Evolutionary conservation across 2,113 vertebrate species (phyloP).

Genomic region (Anarrhichthys ocellatus): DNA sequence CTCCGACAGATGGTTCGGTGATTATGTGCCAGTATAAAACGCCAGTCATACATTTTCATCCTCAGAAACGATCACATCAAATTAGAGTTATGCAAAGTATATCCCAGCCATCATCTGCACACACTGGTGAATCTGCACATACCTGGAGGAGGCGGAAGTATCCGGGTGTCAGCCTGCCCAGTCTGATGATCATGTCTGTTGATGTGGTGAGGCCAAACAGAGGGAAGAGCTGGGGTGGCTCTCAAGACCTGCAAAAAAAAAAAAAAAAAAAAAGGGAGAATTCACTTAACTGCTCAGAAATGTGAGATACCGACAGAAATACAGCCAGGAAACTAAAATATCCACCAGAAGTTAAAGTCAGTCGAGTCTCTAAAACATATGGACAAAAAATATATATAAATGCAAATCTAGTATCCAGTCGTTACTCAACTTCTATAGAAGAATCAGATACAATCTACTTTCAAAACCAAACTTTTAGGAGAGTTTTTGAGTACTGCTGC

Average conservation of each 20-base stretch:
- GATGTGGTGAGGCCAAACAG: not conserved
- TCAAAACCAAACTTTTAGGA: not conserved
- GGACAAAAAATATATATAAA: no score
- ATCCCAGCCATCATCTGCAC: not conserved
- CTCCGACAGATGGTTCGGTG: not conserved
- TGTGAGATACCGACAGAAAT: not conserved
- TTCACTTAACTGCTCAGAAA: not conserved
- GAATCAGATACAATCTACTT: no score
- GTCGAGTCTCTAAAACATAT: no score
- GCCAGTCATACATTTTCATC: not conserved
- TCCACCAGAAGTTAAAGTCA: not conserved
- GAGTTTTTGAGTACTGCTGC: not conserved
- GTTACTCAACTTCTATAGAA: not conserved
- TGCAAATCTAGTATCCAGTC: not conserved
- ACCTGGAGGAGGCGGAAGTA: constrained; percentile 96
- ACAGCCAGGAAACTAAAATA: not conserved
- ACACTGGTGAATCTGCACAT: not conserved
- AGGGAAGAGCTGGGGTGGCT: constrained; percentile 15
- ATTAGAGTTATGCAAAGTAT: not conserved
- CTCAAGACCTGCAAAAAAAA: constrained; percentile 54
- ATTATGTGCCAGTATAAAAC: not conserved
- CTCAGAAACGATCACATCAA: not conserved
- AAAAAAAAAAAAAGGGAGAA: not conserved
- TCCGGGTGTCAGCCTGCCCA: constrained; percentile 92
- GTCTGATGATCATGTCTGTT: constrained; percentile 88